Evolutionary conservation across 2,888 invertebrate genomes (phyloP).

Genomic region (Heliconius charithonia): DNA sequence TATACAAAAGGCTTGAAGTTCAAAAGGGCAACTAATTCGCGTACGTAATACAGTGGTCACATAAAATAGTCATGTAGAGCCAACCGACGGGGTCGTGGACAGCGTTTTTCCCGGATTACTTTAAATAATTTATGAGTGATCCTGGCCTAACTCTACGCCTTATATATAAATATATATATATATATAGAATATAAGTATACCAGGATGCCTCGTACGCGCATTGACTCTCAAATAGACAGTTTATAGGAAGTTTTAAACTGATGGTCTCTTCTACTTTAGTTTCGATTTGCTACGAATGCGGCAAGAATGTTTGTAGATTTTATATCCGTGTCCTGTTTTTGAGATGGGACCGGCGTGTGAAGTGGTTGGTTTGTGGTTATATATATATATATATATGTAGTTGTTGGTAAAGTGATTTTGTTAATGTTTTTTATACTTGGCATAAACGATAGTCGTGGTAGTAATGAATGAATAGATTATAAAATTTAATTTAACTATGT

Average conservation of each 20-base stretch:
- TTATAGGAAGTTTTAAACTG: conserved; percentile 74
- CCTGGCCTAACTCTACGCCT: conserved; percentile 64
- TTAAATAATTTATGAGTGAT: conserved; percentile 82
- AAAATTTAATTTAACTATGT: background rate
- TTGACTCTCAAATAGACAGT: conserved; percentile 73
- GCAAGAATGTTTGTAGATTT: conserved; percentile 65
- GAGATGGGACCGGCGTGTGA: conserved; percentile 56
- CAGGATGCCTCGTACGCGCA: conserved; percentile 59
- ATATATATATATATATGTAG: conserved; percentile 32
- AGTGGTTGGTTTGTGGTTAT: conserved; percentile 51
- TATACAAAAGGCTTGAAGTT: conserved; percentile 46
- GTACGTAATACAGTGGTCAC: conserved; percentile 65
- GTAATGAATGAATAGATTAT: background rate
- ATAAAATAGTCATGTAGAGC: conserved; percentile 73
- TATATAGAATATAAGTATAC: conserved; percentile 42
- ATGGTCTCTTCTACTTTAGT: conserved; percentile 61
- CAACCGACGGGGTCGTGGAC: conserved; percentile 69
- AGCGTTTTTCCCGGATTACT: conserved; percentile 79
- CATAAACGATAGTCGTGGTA: background rate
- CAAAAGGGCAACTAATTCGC: conserved; percentile 62
- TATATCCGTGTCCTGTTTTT: conserved; percentile 56
- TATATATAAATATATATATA: conserved; percentile 41
- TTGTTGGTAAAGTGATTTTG: conserved; percentile 50
- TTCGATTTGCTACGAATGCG: conserved; percentile 67
- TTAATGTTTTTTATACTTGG: conserved; percentile 2